These are phyloP conservation scores for Drosophila orena DNA, from an alignment of 1,140 invertebrate genomes.

Conservation along the genomic window DNA sequence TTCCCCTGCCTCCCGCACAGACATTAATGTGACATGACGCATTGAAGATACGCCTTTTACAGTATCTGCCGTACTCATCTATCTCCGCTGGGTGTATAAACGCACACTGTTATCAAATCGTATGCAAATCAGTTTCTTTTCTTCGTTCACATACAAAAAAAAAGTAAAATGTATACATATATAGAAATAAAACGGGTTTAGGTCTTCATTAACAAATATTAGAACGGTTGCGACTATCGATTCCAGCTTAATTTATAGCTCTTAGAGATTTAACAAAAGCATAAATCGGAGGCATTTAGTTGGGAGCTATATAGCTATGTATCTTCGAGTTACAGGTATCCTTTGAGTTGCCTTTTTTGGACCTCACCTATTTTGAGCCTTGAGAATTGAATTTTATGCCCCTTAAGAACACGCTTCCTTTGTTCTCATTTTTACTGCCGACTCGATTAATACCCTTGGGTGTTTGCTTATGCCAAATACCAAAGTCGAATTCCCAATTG, in stretches of 20 bases:
- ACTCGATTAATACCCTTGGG: constrained; percentile 34
- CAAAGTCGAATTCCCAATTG: constrained; percentile 47
- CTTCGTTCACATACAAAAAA: constrained; percentile 65
- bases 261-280: background rate
- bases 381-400: background rate
- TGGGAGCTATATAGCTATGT: background rate
- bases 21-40: constrained; percentile 41
- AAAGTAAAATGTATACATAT: constrained; percentile 48
- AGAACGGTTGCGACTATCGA: constrained; percentile 12
- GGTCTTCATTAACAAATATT: constrained; percentile 26
- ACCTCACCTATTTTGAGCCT: background rate
- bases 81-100: constrained; percentile 29
- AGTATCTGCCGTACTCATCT: constrained; percentile 26
- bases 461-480: constrained; percentile 27
- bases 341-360: background rate
- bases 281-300: background rate
- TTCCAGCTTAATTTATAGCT: constrained; percentile 17
- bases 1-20: constrained; percentile 43
- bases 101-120: constrained; percentile 68
- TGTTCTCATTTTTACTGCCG: background rate
- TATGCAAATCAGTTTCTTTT: constrained; percentile 67
- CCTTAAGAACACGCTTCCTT: constrained; percentile 16
- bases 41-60: constrained; percentile 33
- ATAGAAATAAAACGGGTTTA: constrained; percentile 59
- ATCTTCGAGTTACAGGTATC: background rate